Percentiles rank a stretch among this genome's conserved stretches.
These are phyloP conservation scores for Arrhamphus sclerolepis DNA, from an alignment of 2,797 vertebrate species.

Conservation along the genomic window DNA sequence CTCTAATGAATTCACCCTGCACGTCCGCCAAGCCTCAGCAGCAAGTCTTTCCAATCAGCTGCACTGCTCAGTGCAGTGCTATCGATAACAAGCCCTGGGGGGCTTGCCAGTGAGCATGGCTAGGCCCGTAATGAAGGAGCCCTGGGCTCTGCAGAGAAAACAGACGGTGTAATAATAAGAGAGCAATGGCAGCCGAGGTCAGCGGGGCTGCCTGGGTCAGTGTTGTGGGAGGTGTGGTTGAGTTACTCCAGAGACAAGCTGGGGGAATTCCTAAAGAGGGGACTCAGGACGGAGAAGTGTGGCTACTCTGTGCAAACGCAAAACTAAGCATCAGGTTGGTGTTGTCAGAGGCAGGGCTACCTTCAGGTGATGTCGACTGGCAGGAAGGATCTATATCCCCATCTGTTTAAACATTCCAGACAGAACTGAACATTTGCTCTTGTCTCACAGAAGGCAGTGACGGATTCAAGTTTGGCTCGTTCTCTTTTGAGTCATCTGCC, in stretches of 20 bases:
- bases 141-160: slow-evolving; percentile 45
- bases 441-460: slow-evolving; percentile 24
- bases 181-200: slow-evolving; percentile 28
- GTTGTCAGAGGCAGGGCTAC: neutral
- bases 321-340: neutral
- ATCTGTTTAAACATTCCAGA: slow-evolving; percentile 63
- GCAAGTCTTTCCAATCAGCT: slow-evolving; percentile 48
- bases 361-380: slow-evolving; percentile 27
- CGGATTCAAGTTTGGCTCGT: slow-evolving; percentile 7
- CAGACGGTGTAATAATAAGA: slow-evolving; percentile 62
- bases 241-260: slow-evolving; percentile 20
- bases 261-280: slow-evolving; percentile 5
- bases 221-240: slow-evolving; percentile 14
- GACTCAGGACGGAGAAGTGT: neutral
- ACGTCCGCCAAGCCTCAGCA: slow-evolving; percentile 26
- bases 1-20: slow-evolving; percentile 66
- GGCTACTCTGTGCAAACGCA: neutral
- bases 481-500: slow-evolving; percentile 27
- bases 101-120: slow-evolving; percentile 28
- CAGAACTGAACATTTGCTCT: slow-evolving; percentile 49
- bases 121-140: slow-evolving; percentile 62
- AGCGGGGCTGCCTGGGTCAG: slow-evolving; percentile 32
- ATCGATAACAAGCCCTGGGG: slow-evolving; percentile 71
- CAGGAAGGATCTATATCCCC: slow-evolving; percentile 29
- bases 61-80: slow-evolving; percentile 49